phyloP scores from a whole-genome alignment of 2,797 vertebrate species.

The Peromyscus melanophrys region DNA sequence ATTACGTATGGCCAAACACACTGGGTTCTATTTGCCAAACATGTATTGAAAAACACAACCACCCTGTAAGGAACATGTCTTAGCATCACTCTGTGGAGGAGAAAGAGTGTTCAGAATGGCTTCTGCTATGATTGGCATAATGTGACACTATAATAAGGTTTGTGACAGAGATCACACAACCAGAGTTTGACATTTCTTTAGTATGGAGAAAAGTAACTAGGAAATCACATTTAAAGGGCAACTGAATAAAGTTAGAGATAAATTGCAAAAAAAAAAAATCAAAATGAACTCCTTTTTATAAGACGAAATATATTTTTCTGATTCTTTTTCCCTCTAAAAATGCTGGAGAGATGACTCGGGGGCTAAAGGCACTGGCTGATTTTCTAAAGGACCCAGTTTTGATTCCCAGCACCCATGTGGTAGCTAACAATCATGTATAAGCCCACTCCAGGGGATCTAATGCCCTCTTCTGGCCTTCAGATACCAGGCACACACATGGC shows the following conservation, averaged over 20 bases:
- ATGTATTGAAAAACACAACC: background rate
- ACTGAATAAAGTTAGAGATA: background rate
- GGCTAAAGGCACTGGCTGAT: background rate
- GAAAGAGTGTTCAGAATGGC: background rate
- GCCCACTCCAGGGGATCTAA: too few relatives aligned
- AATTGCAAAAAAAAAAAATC: background rate
- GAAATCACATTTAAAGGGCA: conserved; percentile 42
- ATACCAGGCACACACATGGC: background rate
- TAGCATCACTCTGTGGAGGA: background rate
- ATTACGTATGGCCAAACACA: conserved; percentile 30
- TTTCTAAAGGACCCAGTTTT: background rate
- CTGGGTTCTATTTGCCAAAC: background rate
- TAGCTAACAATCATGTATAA: background rate
- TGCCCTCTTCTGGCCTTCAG: background rate
- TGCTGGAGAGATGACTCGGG: background rate
- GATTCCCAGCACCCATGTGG: background rate
- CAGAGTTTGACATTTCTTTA: background rate
- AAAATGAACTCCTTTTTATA: background rate
- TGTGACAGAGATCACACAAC: background rate
- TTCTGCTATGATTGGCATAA: background rate
- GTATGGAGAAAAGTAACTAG: conserved; percentile 9
- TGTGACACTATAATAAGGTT: background rate
- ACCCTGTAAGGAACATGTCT: background rate
- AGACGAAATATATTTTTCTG: background rate
- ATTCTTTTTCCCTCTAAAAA: background rate